These are phyloP conservation scores for Eilema griseolum DNA, from an alignment of 2,888 invertebrate genomes.

Conservation along the genomic window DNA sequence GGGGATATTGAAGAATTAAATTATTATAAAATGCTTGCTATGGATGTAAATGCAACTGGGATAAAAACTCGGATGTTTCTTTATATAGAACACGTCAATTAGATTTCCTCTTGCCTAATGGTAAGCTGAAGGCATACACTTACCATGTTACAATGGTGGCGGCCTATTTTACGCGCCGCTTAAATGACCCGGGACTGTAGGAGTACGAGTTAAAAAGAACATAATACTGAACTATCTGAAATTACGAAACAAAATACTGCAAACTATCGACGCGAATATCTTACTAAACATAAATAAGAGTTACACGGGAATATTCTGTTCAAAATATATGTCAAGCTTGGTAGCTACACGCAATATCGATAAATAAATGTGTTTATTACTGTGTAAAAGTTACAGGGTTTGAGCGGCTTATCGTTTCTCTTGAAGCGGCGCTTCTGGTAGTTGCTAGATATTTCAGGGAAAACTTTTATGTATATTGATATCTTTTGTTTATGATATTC, in stretches of 20 bases:
- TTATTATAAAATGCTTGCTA: no score
- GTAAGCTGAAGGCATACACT: no score
- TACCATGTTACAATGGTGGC: no score
- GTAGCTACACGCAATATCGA: slow-evolving; percentile 26
- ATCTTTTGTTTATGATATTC: slow-evolving; percentile 23
- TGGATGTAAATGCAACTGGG: no score
- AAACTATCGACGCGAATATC: not conserved
- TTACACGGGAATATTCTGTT: not conserved
- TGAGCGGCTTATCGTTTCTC: slow-evolving; percentile 11
- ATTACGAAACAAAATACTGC: not conserved
- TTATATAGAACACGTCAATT: no score
- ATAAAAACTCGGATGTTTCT: no score
- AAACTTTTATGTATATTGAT: slow-evolving; percentile 27
- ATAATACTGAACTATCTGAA: not conserved
- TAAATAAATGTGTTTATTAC: slow-evolving; percentile 34
- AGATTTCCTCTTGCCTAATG: no score
- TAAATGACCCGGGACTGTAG: no score
- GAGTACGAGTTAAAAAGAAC: no score
- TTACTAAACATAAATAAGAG: not conserved
- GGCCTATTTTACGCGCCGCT: no score
- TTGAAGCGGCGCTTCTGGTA: slow-evolving; percentile 24
- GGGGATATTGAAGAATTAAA: no score
- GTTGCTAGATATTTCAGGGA: slow-evolving; percentile 24
- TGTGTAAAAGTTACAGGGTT: slow-evolving; percentile 31
- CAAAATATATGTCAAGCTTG: slow-evolving; percentile 13